Evolutionary conservation across 2,113 vertebrate species (phyloP), one percentile per base, ranked within the genome.

Genomic region (Oreochromis spilurus): DNA sequence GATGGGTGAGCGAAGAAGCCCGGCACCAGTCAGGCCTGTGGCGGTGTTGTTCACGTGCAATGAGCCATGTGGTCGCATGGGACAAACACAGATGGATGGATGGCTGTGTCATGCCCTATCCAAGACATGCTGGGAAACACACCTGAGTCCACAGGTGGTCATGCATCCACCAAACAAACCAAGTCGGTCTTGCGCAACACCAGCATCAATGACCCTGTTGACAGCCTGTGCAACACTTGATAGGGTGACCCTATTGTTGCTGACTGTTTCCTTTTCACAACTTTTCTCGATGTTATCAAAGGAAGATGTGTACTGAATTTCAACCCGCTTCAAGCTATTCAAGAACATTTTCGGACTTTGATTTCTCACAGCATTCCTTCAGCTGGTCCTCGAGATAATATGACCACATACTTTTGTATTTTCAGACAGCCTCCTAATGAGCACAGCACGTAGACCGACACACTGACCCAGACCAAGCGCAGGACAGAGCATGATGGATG

Each of bases 221-320:
- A 95, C 92, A 95, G 87, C 53, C 45, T 84, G 85, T 81, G 96
- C 92, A 90, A 89, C 95, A 92, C 94, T 87, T 88, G 88, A 93
- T 92, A 92, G 90, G 89, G 70, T 62, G 80, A 50, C 45, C 53
- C 57, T 36, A 45, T 87, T 65, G 79, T 91, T 52, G 83, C 81
- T 65, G 81, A 91, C 58, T 67, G 84, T 88, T 94, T 93, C 87
- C 88, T 90, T 82, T 82, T 81, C 82, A 67, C 50, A 81, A 83
- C 53, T 13, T 8, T 31, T 53, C 4, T 81, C 86, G 75, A 94
- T 94, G 91, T 92, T 93, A 91, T 95, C 91, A 82, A 67, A 75
- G 24, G 7, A 26, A 89, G 82, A 38, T 82, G 82, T 93, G 92
- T 92, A 77, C 82, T 82, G 82, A 67, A 80, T 81, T 79, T 84